Evolutionary conservation across 23 tunicate genomes (phyloP), one percentile per base, ranked within the genome.

Genomic region (Halocynthia roretzi): DNA sequence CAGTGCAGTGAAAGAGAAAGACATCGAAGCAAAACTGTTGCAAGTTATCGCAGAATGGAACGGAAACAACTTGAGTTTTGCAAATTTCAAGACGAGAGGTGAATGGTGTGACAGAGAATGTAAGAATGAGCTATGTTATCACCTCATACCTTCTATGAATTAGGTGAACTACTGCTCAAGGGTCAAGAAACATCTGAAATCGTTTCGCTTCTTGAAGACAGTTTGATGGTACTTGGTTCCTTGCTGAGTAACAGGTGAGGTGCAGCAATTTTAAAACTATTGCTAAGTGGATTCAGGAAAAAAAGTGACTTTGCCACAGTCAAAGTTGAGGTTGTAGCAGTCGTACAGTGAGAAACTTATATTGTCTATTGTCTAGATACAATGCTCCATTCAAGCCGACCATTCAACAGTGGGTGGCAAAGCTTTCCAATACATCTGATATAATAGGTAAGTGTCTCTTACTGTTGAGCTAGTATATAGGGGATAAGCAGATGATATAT

Each of bases 1-100:
- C 81, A 90, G 96, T 63, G 99, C 99, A 6, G 99, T 89, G 23
- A 96, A 96, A 76, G 99, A 96, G 80, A 83, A 87, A 69, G 99
- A 96, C 76, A 96, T 96, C 52, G 99, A 96, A 64, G 91, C 99
- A 50, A 96, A 96, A 74, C 78, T 96, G 52, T 89, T 62, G 53
- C 62, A 75, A 8, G 96, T 96, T 56, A 76, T 96, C 40, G 96
- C 89, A 7, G 99, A 96, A 61, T 96, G 99, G 99, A 86, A 96
- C 52, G 91, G 92, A 9, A 84, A 96, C 61, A 51, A 66, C 0
- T 84, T 96, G 52, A 78, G 84, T 51, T 96, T 96, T 67, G 62
- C 96, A 17, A 66, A 76, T 44, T 96, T 96, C 81, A 96, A 96
- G 75, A 52, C 93, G 14, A 83, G 99, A 85, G 99, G 99, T 82